Evolutionary conservation across 2,888 invertebrate genomes (phyloP), one percentile per base, ranked within the genome.

Genomic region (Campopleginae sp.): DNA sequence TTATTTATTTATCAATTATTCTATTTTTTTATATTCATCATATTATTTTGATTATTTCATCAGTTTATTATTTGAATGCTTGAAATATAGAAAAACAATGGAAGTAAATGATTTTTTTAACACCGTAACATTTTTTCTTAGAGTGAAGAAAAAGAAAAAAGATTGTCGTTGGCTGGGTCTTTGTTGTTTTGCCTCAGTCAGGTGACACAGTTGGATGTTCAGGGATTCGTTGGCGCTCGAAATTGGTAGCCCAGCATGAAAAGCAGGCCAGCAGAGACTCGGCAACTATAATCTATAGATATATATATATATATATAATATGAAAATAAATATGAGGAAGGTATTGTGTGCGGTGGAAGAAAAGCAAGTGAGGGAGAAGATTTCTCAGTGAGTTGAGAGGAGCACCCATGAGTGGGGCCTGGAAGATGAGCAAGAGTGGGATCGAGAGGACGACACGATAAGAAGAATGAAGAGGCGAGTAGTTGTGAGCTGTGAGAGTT

Each of bases 191-290:
- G 44, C 48, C 27, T 61, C 78, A 83, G 84, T 89, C 90, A 91
- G 91, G 92, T 92, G 92, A 92, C 91, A 92, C 91, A 90, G 90
- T 91, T 89, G 90, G 85, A 87, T 88, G 88, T 90, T 91, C 90
- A 90, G 89, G 86, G 88, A 84, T 89, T 87, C 88, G n/a, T 88
- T 82, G 80, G 83, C 87, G 87, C 84, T 86, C 88, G 89, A 91
- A 91, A 92, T 91, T 90, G 90, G 89, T 72, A 46, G 27, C 46
- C 54, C 23, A 27, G 51, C 68, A 51, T 27, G 38, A 19, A 63
- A 76, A 70, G 51, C 75, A 70, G 79, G 65, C 54, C 70, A 42
- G 44, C 23, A 66, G 65, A 66, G 27, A 75, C 83, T 70, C 51
- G 33, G 71, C n/a, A 76, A 33, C 2, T 12, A 42, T 31, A 19